Evolutionary conservation across 2,797 vertebrate species (phyloP), one percentile per base, ranked within the genome.

Genomic region (Tapirus indicus): DNA sequence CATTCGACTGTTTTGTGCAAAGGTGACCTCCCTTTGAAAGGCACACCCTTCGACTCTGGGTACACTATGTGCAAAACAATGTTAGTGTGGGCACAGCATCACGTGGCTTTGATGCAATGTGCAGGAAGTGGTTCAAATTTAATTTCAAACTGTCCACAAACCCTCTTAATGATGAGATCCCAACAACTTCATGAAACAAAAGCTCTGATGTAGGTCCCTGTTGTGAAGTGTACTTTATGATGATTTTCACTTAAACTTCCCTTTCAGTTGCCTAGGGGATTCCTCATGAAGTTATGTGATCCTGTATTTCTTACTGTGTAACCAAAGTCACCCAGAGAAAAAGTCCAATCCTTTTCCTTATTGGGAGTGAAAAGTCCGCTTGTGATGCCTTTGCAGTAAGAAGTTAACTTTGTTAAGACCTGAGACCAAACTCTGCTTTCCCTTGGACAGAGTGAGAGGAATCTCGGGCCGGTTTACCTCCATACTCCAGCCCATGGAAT

Each of bases 281-380:
- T 84, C 84, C 87, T 93, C 49, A 78, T 16, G 38, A 94, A 74
- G 27, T 79, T 92, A 87, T 58, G 60, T 35, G 56, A 86, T 13
- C 85, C 77, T 49, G 25, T 18, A 64, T 41, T 94, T 83, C 86
- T 93, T 86, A 86, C 21, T 20, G 54, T 13, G 32, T 83, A 58
- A 82, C 77, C 87, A 83, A 89, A 93, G 69, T 23, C 52, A 83
- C 29, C 35, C 72, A 56, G 82, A 88, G 75, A 82, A 77, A 80
- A 92, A 29, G 41, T 77, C 44, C 41, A 47, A 35, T 27, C 54
- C 52, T 77, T 66, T 96, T 49, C 80, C 62, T 91, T 56, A 41
- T 5, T 82, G 69, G 74, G 85, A 89, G 27, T 82, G 56, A 71
- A 95, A 78, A 94, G 41, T 82, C 25, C 3, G 7, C 58, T 44